A percentile compares a stretch with the other conserved stretches of the same genome.
Evolutionary conservation across 2,888 invertebrate species (phyloP).

Genomic region (Galeruca laticollis): DNA sequence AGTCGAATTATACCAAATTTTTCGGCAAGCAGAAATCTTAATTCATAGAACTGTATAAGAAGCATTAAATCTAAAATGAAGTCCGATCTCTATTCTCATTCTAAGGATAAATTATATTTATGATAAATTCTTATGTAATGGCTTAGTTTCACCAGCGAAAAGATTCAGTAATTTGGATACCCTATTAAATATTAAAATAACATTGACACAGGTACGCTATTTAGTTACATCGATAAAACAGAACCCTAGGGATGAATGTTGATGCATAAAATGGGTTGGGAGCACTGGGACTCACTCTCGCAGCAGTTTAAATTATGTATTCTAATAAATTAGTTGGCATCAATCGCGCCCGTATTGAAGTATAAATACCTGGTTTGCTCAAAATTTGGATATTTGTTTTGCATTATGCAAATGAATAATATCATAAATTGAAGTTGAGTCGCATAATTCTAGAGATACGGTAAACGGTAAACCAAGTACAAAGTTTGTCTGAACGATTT

Average conservation of each 20-base stretch:
- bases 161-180: background rate
- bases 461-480: too few species aligned
- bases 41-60: too few species aligned
- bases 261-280: constrained; percentile 6
- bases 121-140: background rate
- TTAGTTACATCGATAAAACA: constrained; percentile 14
- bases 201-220: constrained; percentile 17
- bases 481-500: too few species aligned
- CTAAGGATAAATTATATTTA: too few species aligned
- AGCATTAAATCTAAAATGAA: too few species aligned
- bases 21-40: too few species aligned
- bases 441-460: too few species aligned
- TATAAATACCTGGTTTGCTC: background rate
- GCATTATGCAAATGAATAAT: background rate
- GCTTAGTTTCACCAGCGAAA: background rate
- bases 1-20: too few species aligned
- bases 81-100: too few species aligned
- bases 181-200: constrained; percentile 11
- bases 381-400: background rate
- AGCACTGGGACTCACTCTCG: background rate
- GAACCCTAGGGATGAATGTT: constrained; percentile 15
- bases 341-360: background rate
- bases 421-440: too few species aligned
- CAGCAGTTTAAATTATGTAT: background rate
- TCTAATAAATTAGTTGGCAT: constrained; percentile 1